Percentiles rank a stretch among this genome's conserved stretches.
Conservation (phyloP, 1,140 invertebrate species). For the Scaptomyza hsui region DNA sequence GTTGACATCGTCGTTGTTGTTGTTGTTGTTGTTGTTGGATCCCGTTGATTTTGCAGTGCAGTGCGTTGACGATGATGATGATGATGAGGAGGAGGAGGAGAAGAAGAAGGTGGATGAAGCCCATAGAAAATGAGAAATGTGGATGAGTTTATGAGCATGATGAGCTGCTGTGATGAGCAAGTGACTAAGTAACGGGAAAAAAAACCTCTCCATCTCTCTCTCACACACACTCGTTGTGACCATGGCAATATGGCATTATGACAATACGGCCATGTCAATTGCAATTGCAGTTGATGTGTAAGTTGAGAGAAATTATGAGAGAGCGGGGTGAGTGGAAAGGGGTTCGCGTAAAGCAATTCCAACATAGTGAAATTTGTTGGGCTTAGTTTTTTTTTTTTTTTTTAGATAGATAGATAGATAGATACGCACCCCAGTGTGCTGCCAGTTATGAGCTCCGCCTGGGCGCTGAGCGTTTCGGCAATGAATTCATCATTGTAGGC, state of each 20-base stretch:
- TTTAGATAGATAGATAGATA: background rate
- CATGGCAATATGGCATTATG: slow-evolving; percentile 49
- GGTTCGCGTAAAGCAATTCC: background rate
- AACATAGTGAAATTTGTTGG: background rate
- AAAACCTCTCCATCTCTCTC: background rate
- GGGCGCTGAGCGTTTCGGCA: slow-evolving; percentile 89
- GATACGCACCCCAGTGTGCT: slow-evolving; percentile 89
- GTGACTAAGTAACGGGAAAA: background rate
- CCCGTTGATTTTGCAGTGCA: slow-evolving; percentile 7
- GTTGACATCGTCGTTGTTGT: slow-evolving; percentile 58
- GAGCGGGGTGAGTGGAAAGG: background rate
- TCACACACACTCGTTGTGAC: slow-evolving; percentile 20
- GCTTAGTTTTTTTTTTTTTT: slow-evolving; percentile 12
- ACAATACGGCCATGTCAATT: slow-evolving; percentile 44
- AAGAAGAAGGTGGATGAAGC: no score
- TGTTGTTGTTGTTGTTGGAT: slow-evolving; percentile 42
- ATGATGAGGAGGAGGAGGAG: no score
- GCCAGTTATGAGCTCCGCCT: slow-evolving; percentile 91
- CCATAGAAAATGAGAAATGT: slow-evolving; percentile 54
- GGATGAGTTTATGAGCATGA: slow-evolving; percentile 16
- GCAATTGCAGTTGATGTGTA: slow-evolving; percentile 11
- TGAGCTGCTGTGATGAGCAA: slow-evolving; percentile 5
- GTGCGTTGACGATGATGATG: slow-evolving; percentile 15
- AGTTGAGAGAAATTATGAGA: background rate
- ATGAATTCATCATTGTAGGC: slow-evolving; percentile 92